Base-by-base conservation (phyloP, 2,113 vertebrate species). In the Syrmaticus mikado region DNA sequence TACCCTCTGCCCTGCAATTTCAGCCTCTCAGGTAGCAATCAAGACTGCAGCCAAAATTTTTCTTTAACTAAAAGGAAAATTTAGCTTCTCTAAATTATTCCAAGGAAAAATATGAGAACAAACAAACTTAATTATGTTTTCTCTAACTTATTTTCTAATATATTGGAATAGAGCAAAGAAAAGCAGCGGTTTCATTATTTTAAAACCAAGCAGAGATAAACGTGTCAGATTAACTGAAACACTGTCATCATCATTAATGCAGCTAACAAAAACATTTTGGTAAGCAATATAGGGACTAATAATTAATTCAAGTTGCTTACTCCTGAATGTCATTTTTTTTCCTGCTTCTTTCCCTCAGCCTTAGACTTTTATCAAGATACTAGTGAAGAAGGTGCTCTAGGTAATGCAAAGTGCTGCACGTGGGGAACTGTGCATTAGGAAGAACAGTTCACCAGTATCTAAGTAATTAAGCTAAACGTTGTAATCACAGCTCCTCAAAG, bases 11-110 rank as follows among this genome's bases (percentile, higher is more conserved):
- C 52, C 34, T 22, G 12, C 11, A 28, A 25, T 43, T 14, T 17
- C 3, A 66, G 24, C 36, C 27, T 45, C 68, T 36, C 1, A 0
- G 9, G 14, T 4, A 25, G 5, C 27, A 25, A 3, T 66, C 50
- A 62, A 46, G 36, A 55, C 22, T 32, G 30, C 2, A 8, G n/a
- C 30, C 18, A 12, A 61, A 48, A 15, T 11, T 24, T 48, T 71
- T 62, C 41, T 71, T 82, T 28, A 40, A 57, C 6, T 53, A 57
- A 53, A 24, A 75, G 8, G 79, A 14, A 75, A 41, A 16, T n/a
- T 73, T 13, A 83, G 10, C 32, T 41, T 41, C 28, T 80, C 74
- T 8, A 68, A 7, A 65, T 28, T 17, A 72, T 57, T 79, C 11
- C 28, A 62, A 57, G 3, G 4, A 11, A 43, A 76, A 62, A 75